phyloP scores from a whole-genome alignment of 2,113 vertebrate genomes.

The Psephotus haematonotus region DNA sequence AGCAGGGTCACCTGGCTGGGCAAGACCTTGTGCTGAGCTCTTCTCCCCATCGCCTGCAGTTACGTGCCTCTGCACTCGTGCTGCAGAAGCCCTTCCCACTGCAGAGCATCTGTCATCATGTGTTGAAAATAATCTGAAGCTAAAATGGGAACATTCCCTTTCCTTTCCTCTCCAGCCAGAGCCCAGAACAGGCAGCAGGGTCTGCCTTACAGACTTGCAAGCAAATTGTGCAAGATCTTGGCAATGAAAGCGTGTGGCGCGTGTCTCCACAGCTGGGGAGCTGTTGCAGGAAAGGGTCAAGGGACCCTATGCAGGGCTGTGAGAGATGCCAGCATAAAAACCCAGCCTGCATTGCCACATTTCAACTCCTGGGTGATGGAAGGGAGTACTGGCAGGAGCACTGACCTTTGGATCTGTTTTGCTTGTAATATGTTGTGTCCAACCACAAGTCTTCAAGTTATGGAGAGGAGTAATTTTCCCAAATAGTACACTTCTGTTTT shows the following conservation, averaged over 20 bases:
- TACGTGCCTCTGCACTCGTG: fast-evolving
- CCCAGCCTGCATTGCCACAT: neutral
- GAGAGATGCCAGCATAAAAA: neutral
- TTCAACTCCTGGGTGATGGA: neutral
- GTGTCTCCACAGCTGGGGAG: neutral
- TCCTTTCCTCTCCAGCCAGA: neutral
- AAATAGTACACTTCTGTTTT: neutral
- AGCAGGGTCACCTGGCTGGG: neutral
- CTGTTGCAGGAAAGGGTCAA: neutral
- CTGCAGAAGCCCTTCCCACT: neutral
- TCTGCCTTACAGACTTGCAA: neutral
- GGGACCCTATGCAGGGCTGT: neutral
- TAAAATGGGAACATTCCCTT: slow-evolving; percentile 6
- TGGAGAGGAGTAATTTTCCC: neutral
- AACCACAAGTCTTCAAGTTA: neutral
- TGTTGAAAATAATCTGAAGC: neutral
- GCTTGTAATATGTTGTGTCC: neutral
- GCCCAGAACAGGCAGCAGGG: neutral
- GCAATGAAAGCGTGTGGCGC: neutral
- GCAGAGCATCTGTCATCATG: neutral
- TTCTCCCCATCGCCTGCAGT: neutral
- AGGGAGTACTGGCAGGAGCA: neutral
- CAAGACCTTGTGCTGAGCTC: neutral
- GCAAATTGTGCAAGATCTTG: slow-evolving; percentile 22
- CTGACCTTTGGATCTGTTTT: neutral